Evolutionary conservation across 1,140 invertebrate species (phyloP), one percentile per base, ranked within the genome.

Genomic region (Drosophila dunni): DNA sequence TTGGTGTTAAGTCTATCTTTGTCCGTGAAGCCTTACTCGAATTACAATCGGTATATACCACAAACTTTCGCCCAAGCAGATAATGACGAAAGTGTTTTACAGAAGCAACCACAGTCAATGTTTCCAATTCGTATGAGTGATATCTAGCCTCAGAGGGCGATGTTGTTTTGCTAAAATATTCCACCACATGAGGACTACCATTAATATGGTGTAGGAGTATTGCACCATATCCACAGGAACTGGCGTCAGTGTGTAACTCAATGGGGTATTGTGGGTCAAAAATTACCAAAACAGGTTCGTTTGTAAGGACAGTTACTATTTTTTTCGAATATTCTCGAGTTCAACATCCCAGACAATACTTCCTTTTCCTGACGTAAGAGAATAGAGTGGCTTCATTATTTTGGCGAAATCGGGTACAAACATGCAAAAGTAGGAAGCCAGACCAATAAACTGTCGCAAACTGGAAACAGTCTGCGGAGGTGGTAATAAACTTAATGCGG

Each of bases 371-470:
- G 44, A 48, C 46, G 58, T 61, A 36, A 61, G 9, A 7, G 33
- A 61, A 61, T 62, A 50, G 48, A 40, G 48, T 11, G 60, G 45
- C 24, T 62, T 62, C 33, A 62, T 62, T 24, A 62, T 62, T 33
- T 62, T 45, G 17, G 17, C 17, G 17, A 20, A 20, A 20, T 20
- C 17, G 17, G 17, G 17, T 20, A 20, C 17, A 20, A 20, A 20
- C 17, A 2, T 20, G 17, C 17, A 2, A 20, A 20, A 20, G 17
- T 20, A 20, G 17, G 17, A 20, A 20, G 17, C 17, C 17, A 20
- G 17, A 1, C 17, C 17, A 20, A 20, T 20, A 20, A 20, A 20
- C 17, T 20, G 17, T 20, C 17, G 17, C 17, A 20, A 20, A 20
- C 17, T 20, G 0, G 17, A 20, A 20, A 20, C 17, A 20, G 17